Evolutionary conservation across 2,888 invertebrate species (phyloP).

Genomic region (Syrista parreyssii): DNA sequence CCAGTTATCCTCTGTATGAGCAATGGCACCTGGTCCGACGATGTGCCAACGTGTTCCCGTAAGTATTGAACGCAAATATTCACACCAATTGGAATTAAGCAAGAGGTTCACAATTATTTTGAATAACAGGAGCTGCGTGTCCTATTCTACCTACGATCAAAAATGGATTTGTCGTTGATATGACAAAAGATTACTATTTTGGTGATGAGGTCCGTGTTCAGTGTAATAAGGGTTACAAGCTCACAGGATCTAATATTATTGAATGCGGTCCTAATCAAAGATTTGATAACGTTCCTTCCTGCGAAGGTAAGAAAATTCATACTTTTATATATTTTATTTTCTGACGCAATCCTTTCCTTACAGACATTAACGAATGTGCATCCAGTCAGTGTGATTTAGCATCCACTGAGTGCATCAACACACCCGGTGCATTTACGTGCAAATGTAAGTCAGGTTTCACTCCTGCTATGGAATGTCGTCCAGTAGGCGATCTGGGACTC

Average conservation of each 20-base stretch:
- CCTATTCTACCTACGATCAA: slow-evolving; percentile 82
- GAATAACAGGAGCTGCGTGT: slow-evolving; percentile 72
- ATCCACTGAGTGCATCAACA: slow-evolving; percentile 91
- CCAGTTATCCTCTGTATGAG: slow-evolving; percentile 95
- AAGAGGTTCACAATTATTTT: background rate
- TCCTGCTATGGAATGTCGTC: slow-evolving; percentile 88
- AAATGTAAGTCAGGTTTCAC: slow-evolving; percentile 87
- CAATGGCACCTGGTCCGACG: slow-evolving; percentile 94
- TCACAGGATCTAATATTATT: slow-evolving; percentile 85
- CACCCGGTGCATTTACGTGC: slow-evolving; percentile 89
- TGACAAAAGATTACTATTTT: slow-evolving; percentile 80
- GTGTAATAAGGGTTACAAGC: slow-evolving; percentile 89
- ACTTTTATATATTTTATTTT: background rate
- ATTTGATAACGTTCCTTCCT: slow-evolving; percentile 86
- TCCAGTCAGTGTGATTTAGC: slow-evolving; percentile 90
- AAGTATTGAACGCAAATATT: slow-evolving; percentile 52
- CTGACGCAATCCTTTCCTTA: background rate
- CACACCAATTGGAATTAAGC: too few relatives aligned
- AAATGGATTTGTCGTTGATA: slow-evolving; percentile 89
- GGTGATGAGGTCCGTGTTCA: slow-evolving; percentile 93
- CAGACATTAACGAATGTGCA: slow-evolving; percentile 89
- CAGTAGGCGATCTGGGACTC: slow-evolving; percentile 88
- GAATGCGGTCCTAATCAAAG: slow-evolving; percentile 86
- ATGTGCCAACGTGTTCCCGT: slow-evolving; percentile 88
- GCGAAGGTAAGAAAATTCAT: slow-evolving; percentile 72